Evolutionary conservation across 2,888 invertebrate genomes (phyloP).

Genomic region (Plagiodera versicolora): DNA sequence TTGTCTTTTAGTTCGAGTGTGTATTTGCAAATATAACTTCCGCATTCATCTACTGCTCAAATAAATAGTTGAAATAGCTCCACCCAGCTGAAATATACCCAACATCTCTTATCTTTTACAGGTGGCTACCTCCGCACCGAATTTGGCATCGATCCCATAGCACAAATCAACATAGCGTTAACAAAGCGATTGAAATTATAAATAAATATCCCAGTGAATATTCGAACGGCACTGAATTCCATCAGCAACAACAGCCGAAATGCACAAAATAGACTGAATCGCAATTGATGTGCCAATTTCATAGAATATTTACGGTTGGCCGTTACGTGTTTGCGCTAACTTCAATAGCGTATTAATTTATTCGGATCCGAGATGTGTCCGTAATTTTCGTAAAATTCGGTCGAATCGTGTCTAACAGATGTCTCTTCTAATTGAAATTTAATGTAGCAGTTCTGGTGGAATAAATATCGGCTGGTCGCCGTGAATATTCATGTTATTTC

Average conservation of each 20-base stretch:
- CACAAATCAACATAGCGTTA: neutral
- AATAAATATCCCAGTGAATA: slow-evolving; percentile 11
- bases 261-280: slow-evolving; percentile 2
- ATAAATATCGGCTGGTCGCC: slow-evolving; percentile 18
- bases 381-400: slow-evolving; percentile 26
- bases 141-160: slow-evolving; percentile 1
- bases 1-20: no score
- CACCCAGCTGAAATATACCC: neutral
- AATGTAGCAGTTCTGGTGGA: slow-evolving; percentile 22
- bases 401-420: slow-evolving; percentile 27
- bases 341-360: slow-evolving; percentile 27
- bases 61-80: no score
- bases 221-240: neutral
- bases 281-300: slow-evolving; percentile 5
- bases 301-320: slow-evolving; percentile 13
- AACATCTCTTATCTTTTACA: neutral
- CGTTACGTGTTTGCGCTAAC: slow-evolving; percentile 14
- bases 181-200: slow-evolving; percentile 3
- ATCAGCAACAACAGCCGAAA: neutral
- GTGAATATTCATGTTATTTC: slow-evolving; percentile 24
- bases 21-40: no score
- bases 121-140: neutral
- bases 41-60: no score
- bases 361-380: slow-evolving; percentile 8
- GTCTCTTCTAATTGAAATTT: slow-evolving; percentile 24